Base-by-base conservation (phyloP, 2,888 invertebrate species). In the Piscicola geometra region DNA sequence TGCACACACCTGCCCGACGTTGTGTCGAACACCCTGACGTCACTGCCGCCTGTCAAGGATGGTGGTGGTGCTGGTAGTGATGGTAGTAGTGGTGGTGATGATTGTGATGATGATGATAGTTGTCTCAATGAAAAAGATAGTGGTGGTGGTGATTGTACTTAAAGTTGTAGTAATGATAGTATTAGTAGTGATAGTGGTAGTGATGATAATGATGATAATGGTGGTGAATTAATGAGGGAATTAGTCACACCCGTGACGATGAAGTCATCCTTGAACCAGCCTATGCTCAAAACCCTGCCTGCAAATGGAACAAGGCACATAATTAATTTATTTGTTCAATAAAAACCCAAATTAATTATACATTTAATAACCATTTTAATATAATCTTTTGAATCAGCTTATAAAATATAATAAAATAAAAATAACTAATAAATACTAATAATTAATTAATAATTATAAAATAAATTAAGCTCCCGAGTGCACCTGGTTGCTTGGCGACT, bases 41-140 rank as follows among this genome's bases (percentile, higher is more conserved):
- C 71, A 71, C n/a, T 3, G 15, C 71, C 56, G 1, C 71, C 71
- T 71, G 50, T n/a, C n/a, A n/a, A n/a, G n/a, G n/a, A n/a, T n/a
- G n/a, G n/a, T n/a, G 33, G 41, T 35, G 21, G n/a, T 35, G 18
- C 21, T 36, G 5, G 70, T 70, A n/a, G 35, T 35, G 25, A 12
- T 70, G 35, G 18, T 21, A 28, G 21, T 32, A 36, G 35, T 36
- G 36, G 70, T 36, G 36, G n/a, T 35, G 32, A 2, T 41, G 69
- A 36, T 1, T 3, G 15, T 30, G 2, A 69, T 67, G 32, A 69
- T 70, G n/a, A 9, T 33, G 15, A 70, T n/a, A n/a, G n/a, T n/a
- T n/a, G n/a, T n/a, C n/a, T n/a, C n/a, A n/a, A n/a, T n/a, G n/a
- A n/a, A n/a, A n/a, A n/a, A n/a, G 33, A 25, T 35, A 2, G n/a